Conservation (phyloP, 2,113 vertebrate species). For the Xyliphius kryptos region DNA sequence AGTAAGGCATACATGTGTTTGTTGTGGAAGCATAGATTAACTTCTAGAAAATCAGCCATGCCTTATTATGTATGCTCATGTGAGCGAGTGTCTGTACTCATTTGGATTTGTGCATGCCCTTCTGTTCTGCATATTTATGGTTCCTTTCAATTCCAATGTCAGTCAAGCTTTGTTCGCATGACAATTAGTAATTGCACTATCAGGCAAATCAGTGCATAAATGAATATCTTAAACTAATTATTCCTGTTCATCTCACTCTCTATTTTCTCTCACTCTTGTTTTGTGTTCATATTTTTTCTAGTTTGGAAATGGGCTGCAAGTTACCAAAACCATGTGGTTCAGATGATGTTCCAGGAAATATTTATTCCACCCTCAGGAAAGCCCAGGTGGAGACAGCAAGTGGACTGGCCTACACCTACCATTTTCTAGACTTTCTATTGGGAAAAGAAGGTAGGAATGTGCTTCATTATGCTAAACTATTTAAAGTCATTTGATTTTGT, state of each 20-base stretch:
- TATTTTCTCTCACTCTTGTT: slow-evolving; percentile 11
- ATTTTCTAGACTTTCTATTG: slow-evolving; percentile 86
- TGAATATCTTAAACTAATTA: slow-evolving; percentile 29
- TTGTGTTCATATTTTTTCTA: slow-evolving; percentile 27
- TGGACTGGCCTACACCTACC: slow-evolving; percentile 87
- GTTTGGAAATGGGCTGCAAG: slow-evolving; percentile 82
- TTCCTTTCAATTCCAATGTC: slow-evolving; percentile 17
- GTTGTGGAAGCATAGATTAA: slow-evolving; percentile 28
- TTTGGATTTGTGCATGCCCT: slow-evolving; percentile 18
- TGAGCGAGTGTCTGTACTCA: slow-evolving; percentile 20
- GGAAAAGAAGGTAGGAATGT: slow-evolving; percentile 70
- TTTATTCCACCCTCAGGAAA: slow-evolving; percentile 90
- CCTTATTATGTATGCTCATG: slow-evolving; percentile 6
- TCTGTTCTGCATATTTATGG: slow-evolving; percentile 20
- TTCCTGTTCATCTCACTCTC: slow-evolving; percentile 9
- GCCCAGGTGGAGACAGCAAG: slow-evolving; percentile 92
- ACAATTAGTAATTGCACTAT: slow-evolving; percentile 33
- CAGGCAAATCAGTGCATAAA: slow-evolving; percentile 33
- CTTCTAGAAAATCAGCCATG: slow-evolving; percentile 27
- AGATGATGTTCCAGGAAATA: slow-evolving; percentile 87
- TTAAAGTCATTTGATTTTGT: too few species aligned
- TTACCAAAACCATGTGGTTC: slow-evolving; percentile 83
- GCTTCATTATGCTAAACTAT: not conserved
- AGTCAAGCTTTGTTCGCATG: slow-evolving; percentile 27
- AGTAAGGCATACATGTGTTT: slow-evolving; percentile 7